Base-by-base conservation (phyloP, 2,113 vertebrate species). In the Nannobrachium achirus region DNA sequence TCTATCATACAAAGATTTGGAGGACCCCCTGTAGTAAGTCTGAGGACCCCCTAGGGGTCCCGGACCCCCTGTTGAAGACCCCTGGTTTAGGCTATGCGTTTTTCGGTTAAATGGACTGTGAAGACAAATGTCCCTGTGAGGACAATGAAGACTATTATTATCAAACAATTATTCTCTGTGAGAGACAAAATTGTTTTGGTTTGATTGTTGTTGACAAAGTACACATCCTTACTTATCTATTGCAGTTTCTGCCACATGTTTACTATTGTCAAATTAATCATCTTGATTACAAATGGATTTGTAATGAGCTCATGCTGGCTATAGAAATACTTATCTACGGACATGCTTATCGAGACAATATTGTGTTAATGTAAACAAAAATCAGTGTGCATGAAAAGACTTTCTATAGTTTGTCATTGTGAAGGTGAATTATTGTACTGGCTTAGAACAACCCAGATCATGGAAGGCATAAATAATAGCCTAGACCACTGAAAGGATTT, bases 221-320 rank as follows among this genome's bases (percentile, higher is more conserved):
- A 33, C 6, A 33, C 20, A 25, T 25, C 62, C 55, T 71, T 41
- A 85, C 84, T 88, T 82, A 78, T 57, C 82, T 86, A 57, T 85
- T 79, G 80, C 83, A 77, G 77, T 53, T 64, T 63, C 59, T 62
- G 50, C 56, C 15, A 68, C 57, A 39, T 56, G 57, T 56, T 56
- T 41, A 13, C 57, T 20, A 42, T 53, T 71, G 42, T 73, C 19
- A 42, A 59, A 59, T 20, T 60, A 42, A 38, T 7, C 63, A 72
- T 51, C 20, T 18, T 64, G 0, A 71, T 48, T 11, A 3, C 14
- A 14, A 14, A 14, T 48, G 45, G 45, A 48, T 48, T 48, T 48
- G 45, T 14, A 48, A 13, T n/a, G 14, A 48, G n/a, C 45, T 48
- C 13, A 48, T 11, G 8, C 42, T 41, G 6, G 6, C 40, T 7